Evolutionary conservation across 2,888 invertebrate genomes (phyloP), one percentile per base, ranked within the genome.

Genomic region (Zonitis immaculata): DNA sequence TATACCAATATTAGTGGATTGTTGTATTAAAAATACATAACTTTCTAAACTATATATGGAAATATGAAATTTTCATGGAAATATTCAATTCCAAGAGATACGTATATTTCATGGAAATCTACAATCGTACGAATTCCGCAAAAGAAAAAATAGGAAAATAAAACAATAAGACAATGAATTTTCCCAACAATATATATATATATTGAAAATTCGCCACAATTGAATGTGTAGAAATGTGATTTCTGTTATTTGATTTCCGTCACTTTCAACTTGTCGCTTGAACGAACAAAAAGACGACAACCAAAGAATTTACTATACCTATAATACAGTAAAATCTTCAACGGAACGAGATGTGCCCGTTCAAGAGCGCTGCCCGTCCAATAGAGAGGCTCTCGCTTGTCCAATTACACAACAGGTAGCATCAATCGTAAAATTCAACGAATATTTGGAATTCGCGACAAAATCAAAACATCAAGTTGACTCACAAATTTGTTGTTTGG

Each of bases 211-310:
- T 57, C 49, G 5, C 57, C 60, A 59, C 60, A 60, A 58, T 60
- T 60, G 59, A 51, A 59, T 59, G 58, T 53, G 50, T 55, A 59
- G 57, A 59, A 60, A 60, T 60, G 59, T 57, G 57, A 59, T 60
- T 60, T 60, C 60, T 57, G 60, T 59, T 59, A 60, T 60, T 60
- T 59, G 53, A 60, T 59, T 60, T 60, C 60, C 60, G 53, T 51
- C 57, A 57, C 55, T 53, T 59, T 60, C 60, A 47, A 49, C 52
- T 50, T 57, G 60, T 55, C 57, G 56, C 51, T n/a, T n/a, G 49
- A 49, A 30, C 45, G 32, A 44, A n/a, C n/a, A n/a, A n/a, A n/a
- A n/a, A n/a, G n/a, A n/a, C n/a, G n/a, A n/a, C n/a, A n/a, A n/a
- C n/a, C n/a, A n/a, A n/a, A n/a, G n/a, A n/a, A n/a, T n/a, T n/a